phyloP scores from a whole-genome alignment of 1,140 invertebrate genomes.

The Branchinecta lynchi region DNA sequence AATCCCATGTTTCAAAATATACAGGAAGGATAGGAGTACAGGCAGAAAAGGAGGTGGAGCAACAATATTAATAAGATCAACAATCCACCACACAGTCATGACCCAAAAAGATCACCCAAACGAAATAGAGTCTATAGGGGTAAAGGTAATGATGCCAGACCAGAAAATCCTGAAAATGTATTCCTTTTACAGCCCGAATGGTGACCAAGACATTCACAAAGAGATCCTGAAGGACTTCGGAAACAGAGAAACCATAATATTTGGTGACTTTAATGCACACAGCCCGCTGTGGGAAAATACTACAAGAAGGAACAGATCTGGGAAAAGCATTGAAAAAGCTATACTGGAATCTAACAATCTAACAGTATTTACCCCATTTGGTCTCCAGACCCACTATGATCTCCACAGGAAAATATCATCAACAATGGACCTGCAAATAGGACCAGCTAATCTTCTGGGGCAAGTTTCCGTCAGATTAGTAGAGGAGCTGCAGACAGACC shows the following conservation, averaged over 20 bases:
- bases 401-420: neutral
- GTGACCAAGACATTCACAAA: no score
- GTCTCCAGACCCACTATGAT: neutral
- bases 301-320: neutral
- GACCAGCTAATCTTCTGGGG: neutral
- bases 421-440: slow-evolving; percentile 5
- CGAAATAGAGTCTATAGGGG: neutral
- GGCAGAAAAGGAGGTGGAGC: slow-evolving; percentile 1
- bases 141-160: neutral
- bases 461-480: neutral
- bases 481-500: neutral
- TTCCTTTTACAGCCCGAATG: no score
- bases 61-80: neutral
- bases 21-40: no score
- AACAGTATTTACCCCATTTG: neutral
- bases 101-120: neutral
- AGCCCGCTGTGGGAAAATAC: neutral
- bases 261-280: slow-evolving; percentile 1
- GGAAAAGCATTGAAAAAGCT: no score
- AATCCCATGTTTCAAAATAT: no score
- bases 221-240: neutral
- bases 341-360: neutral
- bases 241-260: neutral
- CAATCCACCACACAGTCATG: neutral
- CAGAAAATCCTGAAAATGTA: no score